These are phyloP conservation scores for Todiramphus saurophagus DNA, from an alignment of 2,113 vertebrate genomes.

Conservation along the genomic window DNA sequence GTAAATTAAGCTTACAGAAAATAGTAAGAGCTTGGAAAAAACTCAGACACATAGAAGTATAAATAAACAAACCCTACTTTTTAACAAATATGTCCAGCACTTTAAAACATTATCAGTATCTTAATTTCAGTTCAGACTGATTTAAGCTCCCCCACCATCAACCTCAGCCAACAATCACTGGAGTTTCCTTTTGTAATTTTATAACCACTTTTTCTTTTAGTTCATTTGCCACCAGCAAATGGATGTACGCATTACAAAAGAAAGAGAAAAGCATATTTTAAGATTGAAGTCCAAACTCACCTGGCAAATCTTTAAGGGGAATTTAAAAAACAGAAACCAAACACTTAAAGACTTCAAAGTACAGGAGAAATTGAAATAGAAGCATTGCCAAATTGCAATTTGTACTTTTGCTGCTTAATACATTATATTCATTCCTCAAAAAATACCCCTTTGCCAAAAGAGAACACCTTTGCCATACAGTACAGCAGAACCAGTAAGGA, in stretches of 20 bases:
- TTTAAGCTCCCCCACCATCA: not conserved
- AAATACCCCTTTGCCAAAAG: not conserved
- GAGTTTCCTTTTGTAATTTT: not conserved
- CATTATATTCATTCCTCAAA: not conserved
- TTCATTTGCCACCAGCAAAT: not conserved
- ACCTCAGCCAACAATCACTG: not conserved
- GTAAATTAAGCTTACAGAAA: not conserved
- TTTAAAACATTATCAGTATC: not conserved
- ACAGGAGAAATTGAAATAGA: not conserved
- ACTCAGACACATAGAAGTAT: not conserved
- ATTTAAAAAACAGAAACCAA: not conserved
- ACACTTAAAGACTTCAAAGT: not conserved
- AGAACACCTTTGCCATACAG: not conserved
- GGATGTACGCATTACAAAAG: not conserved
- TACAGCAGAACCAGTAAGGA: not conserved
- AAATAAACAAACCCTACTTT: not conserved
- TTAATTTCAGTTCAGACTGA: not conserved
- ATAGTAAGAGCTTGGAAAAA: not conserved
- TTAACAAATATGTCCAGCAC: not conserved
- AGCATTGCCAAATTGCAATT: not conserved
- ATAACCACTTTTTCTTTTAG: not conserved
- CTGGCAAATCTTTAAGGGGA: not conserved
- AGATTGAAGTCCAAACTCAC: not conserved
- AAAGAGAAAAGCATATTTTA: not conserved
- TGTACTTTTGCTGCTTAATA: not conserved